Percentiles rank a stretch among this genome's conserved stretches.
phyloP scores from a whole-genome alignment of 1,140 invertebrate species.

The Coptotermes formosanus region DNA sequence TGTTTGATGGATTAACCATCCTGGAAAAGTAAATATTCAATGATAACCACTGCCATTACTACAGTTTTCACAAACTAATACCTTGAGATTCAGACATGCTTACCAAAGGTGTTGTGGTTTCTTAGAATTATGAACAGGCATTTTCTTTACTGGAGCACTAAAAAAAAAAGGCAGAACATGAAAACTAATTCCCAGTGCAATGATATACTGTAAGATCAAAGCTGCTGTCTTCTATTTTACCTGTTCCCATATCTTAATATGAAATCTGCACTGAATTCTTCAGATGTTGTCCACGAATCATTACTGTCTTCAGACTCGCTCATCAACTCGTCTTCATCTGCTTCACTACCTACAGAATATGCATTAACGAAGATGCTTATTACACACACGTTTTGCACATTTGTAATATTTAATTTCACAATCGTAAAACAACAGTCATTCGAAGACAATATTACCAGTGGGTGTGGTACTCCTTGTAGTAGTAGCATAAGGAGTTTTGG shows the following conservation, averaged over 20 bases:
- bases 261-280: conserved; percentile 74
- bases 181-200: no score
- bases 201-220: neutral
- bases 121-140: conserved; percentile 18
- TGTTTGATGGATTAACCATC: conserved; percentile 32
- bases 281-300: conserved; percentile 74
- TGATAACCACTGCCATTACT: neutral
- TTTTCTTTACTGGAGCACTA: conserved; percentile 20
- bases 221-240: conserved; percentile 46
- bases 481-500: conserved; percentile 33
- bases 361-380: no score
- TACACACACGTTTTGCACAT: no score
- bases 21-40: neutral
- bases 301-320: conserved; percentile 72
- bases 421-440: neutral
- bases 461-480: conserved; percentile 57
- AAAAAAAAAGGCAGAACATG: neutral
- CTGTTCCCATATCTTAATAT: conserved; percentile 71
- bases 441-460: conserved; percentile 42
- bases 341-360: conserved; percentile 58
- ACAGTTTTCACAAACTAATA: neutral
- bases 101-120: conserved; percentile 23
- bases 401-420: no score
- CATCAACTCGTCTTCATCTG: conserved; percentile 64
- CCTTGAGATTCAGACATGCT: neutral